Base-by-base conservation (phyloP, 2,113 vertebrate genomes). In the Hippoglossus stenolepis region DNA sequence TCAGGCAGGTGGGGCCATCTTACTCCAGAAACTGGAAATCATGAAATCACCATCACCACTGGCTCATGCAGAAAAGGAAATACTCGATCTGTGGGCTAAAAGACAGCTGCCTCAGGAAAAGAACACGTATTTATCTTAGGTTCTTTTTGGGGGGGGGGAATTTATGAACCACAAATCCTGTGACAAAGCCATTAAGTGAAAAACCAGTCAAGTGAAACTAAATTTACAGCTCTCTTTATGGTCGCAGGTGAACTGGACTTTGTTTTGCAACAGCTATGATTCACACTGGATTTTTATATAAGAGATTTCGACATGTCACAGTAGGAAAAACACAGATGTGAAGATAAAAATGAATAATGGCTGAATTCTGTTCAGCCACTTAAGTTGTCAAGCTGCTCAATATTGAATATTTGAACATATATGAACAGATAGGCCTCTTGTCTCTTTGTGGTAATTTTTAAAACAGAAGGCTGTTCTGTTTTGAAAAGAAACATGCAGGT, bases 1-100 rank as follows among this genome's bases (percentile, higher is more conserved):
- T 77, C 66, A 61, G 47, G 23, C 64, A 71, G 76, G 77, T 71
- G 51, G 64, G 62, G 40, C 68, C 65, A 51, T 69, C 59, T 73
- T 13, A 4, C 71, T 47, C 38, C 35, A 20, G 47, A 53, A 58
- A 80, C 53, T 65, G 81, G 81, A 79, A 76, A 66, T 71, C 70
- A 65, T 65, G 74, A 45, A 83, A 80, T 78, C 68, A 62, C 62
- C 56, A 73, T 80, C 58, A 71, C 26, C 20, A 47, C 70, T 83
- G 79, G 64, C 77, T 43, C 24, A 10, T 35, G 43, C 64, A 70
- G 35, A 74, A 68, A 65, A 72, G 28, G 72, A 85, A 85, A 79
- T 61, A 72, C 35, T 84, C 1, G 51, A 66, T 28, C 18, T 74
- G 75, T 62, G 71, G 38, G 12, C 59, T 40, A 8, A 65, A 66